Percentiles rank a stretch among this genome's conserved stretches.
Evolutionary conservation across 1,140 invertebrate species (phyloP).

Genomic region (Araneus ventricosus): DNA sequence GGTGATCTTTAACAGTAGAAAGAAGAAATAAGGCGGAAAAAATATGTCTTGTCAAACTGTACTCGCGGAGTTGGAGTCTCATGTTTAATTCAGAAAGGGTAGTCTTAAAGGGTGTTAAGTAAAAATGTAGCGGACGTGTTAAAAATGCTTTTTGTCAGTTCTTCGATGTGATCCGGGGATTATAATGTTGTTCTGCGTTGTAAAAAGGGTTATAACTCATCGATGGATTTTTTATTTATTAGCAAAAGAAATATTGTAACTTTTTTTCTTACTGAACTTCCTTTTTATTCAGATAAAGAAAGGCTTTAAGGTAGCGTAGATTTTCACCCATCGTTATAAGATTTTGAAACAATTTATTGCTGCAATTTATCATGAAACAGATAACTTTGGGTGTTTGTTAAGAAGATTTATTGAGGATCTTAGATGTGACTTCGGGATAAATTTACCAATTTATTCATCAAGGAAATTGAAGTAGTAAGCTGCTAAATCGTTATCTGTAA

Average conservation of each 20-base stretch:
- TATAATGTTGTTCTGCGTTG: conserved; percentile 29
- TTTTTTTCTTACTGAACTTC: not conserved
- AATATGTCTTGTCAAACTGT: conserved; percentile 26
- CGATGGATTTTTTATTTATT: not conserved
- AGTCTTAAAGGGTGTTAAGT: not conserved
- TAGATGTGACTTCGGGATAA: too few species aligned
- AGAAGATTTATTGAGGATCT: too few species aligned
- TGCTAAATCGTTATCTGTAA: too few species aligned
- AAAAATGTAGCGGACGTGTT: conserved; percentile 36
- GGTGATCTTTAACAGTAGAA: conserved; percentile 41
- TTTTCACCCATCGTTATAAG: not conserved
- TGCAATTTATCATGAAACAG: not conserved
- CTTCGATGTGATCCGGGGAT: not conserved
- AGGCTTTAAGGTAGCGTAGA: not conserved
- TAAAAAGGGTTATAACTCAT: conserved; percentile 33
- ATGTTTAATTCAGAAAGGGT: conserved; percentile 16
- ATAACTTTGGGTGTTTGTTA: too few species aligned
- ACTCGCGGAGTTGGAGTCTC: not conserved
- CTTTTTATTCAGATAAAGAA: not conserved
- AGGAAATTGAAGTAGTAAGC: too few species aligned
- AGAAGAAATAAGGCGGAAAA: conserved; percentile 23
- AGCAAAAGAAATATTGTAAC: not conserved
- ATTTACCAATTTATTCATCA: too few species aligned
- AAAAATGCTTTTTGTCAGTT: conserved; percentile 29
- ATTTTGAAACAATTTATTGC: not conserved